A percentile compares a stretch with the other conserved stretches of the same genome.
Evolutionary conservation across 1,140 invertebrate genomes (phyloP).

Genomic region (Eriocheir sinensis): DNA sequence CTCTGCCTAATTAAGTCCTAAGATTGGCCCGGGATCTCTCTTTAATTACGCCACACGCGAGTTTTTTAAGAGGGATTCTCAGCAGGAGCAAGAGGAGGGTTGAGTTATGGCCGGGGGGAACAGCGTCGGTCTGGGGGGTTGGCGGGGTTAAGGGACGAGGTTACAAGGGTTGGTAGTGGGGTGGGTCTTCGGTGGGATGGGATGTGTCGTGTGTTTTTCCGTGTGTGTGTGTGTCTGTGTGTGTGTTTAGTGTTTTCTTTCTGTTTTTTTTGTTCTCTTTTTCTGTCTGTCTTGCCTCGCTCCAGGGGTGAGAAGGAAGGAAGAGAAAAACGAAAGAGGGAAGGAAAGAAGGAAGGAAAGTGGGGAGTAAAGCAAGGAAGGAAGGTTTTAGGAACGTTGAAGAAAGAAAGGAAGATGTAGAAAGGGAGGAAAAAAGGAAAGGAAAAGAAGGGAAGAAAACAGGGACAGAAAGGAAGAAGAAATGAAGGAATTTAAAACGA

Average conservation of each 20-base stretch:
- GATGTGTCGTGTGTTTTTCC: not conserved
- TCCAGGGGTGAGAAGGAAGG: no score
- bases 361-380: no score
- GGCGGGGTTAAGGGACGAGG: not conserved
- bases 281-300: no score
- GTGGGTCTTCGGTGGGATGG: no score
- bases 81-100: constrained; percentile 51
- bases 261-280: no score
- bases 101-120: constrained; percentile 65
- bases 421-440: no score
- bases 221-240: constrained; percentile 24
- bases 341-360: not conserved
- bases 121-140: constrained; percentile 26
- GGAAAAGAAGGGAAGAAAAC: no score
- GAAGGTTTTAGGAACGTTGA: no score
- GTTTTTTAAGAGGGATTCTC: constrained; percentile 68
- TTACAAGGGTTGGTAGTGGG: not conserved
- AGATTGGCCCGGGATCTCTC: constrained; percentile 71
- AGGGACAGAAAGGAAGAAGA: no score
- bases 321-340: not conserved
- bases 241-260: no score
- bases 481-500: no score
- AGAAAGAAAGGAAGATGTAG: no score
- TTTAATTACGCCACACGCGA: constrained; percentile 67
- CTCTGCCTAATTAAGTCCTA: constrained; percentile 72